These are phyloP conservation scores for Diorhabda sublineata DNA, from an alignment of 1,140 invertebrate species.

Conservation along the genomic window DNA sequence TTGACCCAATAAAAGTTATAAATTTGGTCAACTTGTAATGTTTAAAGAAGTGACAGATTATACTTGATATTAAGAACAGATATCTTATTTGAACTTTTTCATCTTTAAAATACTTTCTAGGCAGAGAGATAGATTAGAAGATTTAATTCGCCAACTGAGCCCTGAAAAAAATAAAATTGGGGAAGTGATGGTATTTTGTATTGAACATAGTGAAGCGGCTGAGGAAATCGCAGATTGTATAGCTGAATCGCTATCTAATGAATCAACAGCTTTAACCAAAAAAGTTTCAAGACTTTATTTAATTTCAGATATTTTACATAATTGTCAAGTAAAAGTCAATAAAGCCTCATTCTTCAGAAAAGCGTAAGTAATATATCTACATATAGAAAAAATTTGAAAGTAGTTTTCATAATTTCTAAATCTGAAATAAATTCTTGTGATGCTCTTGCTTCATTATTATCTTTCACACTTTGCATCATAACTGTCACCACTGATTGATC, in stretches of 20 bases:
- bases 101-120: constrained; percentile 23
- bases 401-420: too few species aligned
- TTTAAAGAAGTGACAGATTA: constrained; percentile 2
- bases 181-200: constrained; percentile 97
- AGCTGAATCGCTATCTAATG: constrained; percentile 74
- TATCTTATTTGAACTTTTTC: too few species aligned
- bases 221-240: constrained; percentile 95
- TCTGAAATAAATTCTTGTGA: too few species aligned
- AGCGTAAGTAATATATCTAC: constrained; percentile 39
- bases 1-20: too few species aligned
- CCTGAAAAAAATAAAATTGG: constrained; percentile 84
- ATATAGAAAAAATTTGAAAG: background rate
- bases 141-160: constrained; percentile 81
- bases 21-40: background rate
- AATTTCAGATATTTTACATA: constrained; percentile 95
- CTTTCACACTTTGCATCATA: too few species aligned
- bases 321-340: constrained; percentile 91
- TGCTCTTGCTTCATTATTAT: too few species aligned
- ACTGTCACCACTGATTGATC: too few species aligned
- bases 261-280: constrained; percentile 77
- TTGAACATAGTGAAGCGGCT: constrained; percentile 95
- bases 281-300: constrained; percentile 94
- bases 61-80: too few species aligned
- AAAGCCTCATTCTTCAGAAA: constrained; percentile 96
- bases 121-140: constrained; percentile 88